These are phyloP conservation scores for Monomorium pharaonis DNA, from an alignment of 1,140 invertebrate species.

Conservation along the genomic window DNA sequence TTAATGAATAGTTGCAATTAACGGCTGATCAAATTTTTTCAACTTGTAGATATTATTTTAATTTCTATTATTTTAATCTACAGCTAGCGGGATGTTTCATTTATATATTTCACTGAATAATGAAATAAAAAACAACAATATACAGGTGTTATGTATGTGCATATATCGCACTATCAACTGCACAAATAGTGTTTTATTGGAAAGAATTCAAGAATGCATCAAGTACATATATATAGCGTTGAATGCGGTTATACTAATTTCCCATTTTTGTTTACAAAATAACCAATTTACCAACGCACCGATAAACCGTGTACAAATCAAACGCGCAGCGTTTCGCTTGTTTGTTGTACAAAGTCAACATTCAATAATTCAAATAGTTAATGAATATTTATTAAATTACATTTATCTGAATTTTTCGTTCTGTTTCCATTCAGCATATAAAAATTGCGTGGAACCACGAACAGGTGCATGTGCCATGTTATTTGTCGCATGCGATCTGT, in stretches of 20 bases:
- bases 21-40: neutral
- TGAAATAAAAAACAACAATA: neutral
- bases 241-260: constrained; percentile 22
- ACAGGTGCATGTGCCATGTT: constrained; percentile 26
- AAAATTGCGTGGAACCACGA: constrained; percentile 31
- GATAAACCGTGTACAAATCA: constrained; percentile 17
- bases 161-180: neutral
- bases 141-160: neutral
- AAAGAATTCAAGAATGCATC: neutral
- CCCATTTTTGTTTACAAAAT: constrained; percentile 33
- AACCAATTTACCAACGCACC: constrained; percentile 23
- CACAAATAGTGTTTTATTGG: neutral
- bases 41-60: neutral
- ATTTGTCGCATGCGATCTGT: constrained; percentile 18
- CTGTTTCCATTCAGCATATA: neutral
- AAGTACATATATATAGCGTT: neutral
- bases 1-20: neutral
- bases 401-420: constrained; percentile 38
- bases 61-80: neutral
- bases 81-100: neutral
- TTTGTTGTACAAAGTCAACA: constrained; percentile 15
- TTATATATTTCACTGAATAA: neutral
- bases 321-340: neutral
- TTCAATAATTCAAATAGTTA: constrained; percentile 39
- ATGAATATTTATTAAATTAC: constrained; percentile 57